These are phyloP conservation scores for Chiropotes sagulatus DNA, from an alignment of 2,797 vertebrate species.

Conservation along the genomic window DNA sequence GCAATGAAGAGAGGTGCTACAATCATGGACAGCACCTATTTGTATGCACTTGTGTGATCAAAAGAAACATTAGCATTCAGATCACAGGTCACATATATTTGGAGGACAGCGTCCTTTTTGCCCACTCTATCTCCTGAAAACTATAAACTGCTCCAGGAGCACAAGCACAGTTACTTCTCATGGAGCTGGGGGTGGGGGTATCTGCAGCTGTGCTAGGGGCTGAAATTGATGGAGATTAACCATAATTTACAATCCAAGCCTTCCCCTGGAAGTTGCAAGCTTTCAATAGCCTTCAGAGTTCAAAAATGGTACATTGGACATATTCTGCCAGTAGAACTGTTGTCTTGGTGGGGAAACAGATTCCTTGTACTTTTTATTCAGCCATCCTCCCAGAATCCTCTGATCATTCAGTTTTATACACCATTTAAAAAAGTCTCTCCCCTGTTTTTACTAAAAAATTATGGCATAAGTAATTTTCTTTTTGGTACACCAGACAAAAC, in stretches of 20 bases:
- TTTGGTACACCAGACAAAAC: background rate
- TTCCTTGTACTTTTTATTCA: background rate
- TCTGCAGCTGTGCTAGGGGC: background rate
- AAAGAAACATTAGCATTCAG: background rate
- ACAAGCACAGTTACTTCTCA: background rate
- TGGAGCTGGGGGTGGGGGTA: background rate
- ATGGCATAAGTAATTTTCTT: background rate
- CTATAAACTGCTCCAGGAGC: background rate
- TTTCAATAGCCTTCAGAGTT: background rate
- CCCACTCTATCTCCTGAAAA: background rate
- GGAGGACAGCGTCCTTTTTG: background rate
- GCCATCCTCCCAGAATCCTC: background rate
- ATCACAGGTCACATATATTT: background rate
- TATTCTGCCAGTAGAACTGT: background rate
- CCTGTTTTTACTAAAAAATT: background rate
- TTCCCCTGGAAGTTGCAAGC: background rate
- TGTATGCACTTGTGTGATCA: background rate
- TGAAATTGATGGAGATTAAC: background rate
- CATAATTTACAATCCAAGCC: background rate
- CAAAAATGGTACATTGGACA: background rate
- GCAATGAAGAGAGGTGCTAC: background rate
- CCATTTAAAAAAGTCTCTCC: background rate
- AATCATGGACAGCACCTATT: background rate
- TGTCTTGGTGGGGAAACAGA: background rate
- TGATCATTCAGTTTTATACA: background rate